These are phyloP conservation scores for Cantharis rufa DNA, from an alignment of 2,888 invertebrate genomes.

Conservation along the genomic window DNA sequence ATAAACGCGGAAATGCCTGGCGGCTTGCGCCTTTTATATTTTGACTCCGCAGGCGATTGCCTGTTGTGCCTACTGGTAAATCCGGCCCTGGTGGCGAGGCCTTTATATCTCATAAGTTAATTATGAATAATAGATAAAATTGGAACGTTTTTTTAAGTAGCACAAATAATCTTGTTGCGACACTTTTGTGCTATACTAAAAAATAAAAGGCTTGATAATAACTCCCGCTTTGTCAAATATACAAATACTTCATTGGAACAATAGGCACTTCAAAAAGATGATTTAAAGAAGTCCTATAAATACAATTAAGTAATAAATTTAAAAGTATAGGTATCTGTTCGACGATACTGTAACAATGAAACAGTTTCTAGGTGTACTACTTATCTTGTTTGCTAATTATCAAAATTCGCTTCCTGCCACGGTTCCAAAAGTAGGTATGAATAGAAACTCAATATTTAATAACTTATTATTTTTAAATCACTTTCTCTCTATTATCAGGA, in stretches of 20 bases:
- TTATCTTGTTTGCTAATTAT: not conserved
- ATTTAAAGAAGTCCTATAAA: not conserved
- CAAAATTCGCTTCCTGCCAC: not conserved
- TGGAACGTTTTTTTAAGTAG: not conserved
- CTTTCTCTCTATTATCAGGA: conserved; percentile 12
- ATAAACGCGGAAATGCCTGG: too few relatives aligned
- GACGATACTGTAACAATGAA: not conserved
- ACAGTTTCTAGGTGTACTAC: not conserved
- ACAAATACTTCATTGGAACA: not conserved
- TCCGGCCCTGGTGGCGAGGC: too few relatives aligned
- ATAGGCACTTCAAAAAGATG: not conserved
- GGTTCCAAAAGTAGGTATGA: conserved; percentile 4
- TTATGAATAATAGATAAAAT: not conserved
- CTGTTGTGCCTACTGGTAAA: too few relatives aligned
- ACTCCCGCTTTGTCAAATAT: too few relatives aligned
- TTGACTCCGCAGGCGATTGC: too few relatives aligned
- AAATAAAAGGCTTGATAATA: too few relatives aligned
- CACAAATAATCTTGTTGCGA: not conserved
- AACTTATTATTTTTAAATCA: not conserved
- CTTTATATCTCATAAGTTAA: too few relatives aligned
- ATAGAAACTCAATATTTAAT: not conserved
- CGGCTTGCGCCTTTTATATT: too few relatives aligned
- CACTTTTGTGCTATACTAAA: not conserved
- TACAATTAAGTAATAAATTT: not conserved
- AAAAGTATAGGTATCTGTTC: not conserved